These are phyloP conservation scores for Drosophila santomea DNA, from an alignment of 1,140 invertebrate genomes.

Conservation along the genomic window DNA sequence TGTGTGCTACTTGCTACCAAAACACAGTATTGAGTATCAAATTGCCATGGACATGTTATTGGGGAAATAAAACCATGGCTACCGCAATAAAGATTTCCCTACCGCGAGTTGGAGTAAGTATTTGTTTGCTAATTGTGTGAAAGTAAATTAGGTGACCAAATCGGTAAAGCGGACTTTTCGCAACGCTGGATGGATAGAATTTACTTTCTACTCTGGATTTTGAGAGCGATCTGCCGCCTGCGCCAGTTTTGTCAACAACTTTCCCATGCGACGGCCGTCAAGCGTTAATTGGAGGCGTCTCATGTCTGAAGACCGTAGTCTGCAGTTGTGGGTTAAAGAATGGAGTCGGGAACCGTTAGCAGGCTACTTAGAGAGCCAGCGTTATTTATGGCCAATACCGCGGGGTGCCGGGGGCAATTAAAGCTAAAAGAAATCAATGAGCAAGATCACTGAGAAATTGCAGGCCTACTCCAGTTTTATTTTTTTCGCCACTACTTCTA, in stretches of 20 bases:
- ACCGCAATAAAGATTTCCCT: conserved; percentile 18
- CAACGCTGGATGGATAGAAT: conserved; percentile 47
- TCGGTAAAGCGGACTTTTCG: conserved; percentile 66
- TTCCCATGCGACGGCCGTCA: conserved; percentile 68
- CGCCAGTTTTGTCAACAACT: conserved; percentile 78
- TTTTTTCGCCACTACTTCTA: conserved; percentile 21
- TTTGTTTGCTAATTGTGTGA: conserved; percentile 58
- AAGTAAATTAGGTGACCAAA: conserved; percentile 64
- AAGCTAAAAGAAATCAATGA: conserved; percentile 82
- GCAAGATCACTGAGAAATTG: conserved; percentile 74
- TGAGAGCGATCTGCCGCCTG: conserved; percentile 30
- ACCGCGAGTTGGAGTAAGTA: conserved; percentile 23
- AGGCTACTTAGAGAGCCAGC: conserved; percentile 62
- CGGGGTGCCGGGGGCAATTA: conserved; percentile 53
- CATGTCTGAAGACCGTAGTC: background rate
- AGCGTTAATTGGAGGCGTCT: conserved; percentile 58
- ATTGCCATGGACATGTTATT: conserved; percentile 13
- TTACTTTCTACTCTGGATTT: conserved; percentile 82
- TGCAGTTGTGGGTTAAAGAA: conserved; percentile 50
- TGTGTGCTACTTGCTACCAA: conserved; percentile 7
- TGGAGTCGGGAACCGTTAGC: conserved; percentile 57
- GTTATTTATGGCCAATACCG: conserved; percentile 63
- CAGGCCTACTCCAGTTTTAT: conserved; percentile 72
- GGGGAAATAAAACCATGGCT: conserved; percentile 22
- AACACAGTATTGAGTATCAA: conserved; percentile 8